Evolutionary conservation across 2,113 vertebrate species (phyloP).

Genomic region (Sebastes fasciatus): DNA sequence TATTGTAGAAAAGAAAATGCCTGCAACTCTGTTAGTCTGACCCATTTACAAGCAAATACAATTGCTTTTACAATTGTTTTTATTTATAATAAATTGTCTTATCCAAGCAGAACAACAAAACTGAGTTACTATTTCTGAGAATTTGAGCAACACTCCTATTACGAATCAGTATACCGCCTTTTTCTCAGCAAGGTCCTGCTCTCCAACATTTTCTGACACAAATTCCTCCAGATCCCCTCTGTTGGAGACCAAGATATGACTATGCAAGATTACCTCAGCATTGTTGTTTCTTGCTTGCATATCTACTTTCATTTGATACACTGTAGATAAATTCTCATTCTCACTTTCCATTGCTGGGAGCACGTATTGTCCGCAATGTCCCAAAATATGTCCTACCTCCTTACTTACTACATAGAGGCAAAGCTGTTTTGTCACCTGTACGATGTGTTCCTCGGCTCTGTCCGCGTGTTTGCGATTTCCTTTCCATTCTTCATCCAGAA

Average conservation of each 20-base stretch:
- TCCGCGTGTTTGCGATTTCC: constrained; percentile 88
- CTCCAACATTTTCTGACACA: neutral
- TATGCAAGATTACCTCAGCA: constrained; percentile 3
- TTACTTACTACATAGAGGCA: neutral
- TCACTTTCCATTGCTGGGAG: neutral
- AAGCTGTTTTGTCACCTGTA: constrained; percentile 85
- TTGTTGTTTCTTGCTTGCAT: neutral
- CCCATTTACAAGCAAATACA: constrained; percentile 20
- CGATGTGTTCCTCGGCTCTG: constrained; percentile 82
- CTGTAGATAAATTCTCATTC: neutral
- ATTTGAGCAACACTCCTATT: constrained; percentile 9
- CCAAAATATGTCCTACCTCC: neutral
- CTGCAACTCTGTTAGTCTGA: constrained; percentile 12
- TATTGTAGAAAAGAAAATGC: neutral
- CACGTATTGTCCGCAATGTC: neutral
- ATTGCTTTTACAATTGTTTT: no score
- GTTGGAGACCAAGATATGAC: neutral
- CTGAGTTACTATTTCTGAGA: constrained; percentile 4
- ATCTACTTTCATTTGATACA: constrained; percentile 7
- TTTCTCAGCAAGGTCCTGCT: constrained; percentile 3
- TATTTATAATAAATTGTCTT: neutral
- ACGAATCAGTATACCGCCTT: constrained; percentile 3
- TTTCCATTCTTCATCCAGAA: constrained; percentile 96
- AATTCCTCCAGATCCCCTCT: constrained; percentile 1
- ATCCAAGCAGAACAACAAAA: constrained; percentile 24